A percentile compares a stretch with the other conserved stretches of the same genome.
These are phyloP conservation scores for Tiaroga cobitis DNA, from an alignment of 2,797 vertebrate species.

Conservation along the genomic window DNA sequence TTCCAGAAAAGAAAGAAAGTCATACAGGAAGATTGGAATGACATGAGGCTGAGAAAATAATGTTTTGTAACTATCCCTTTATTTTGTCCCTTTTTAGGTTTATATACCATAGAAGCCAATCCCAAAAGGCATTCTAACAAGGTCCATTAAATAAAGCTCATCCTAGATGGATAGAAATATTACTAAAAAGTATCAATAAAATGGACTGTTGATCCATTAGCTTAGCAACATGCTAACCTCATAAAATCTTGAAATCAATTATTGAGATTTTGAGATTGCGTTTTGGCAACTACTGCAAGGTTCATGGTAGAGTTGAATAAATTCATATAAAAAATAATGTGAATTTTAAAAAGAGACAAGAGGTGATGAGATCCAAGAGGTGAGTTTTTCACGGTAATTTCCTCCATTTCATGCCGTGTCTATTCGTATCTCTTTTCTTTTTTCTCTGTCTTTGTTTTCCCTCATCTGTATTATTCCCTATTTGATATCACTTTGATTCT, in stretches of 20 bases:
- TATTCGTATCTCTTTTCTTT: conserved; percentile 36
- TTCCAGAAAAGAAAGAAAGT: not conserved
- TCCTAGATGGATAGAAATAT: not conserved
- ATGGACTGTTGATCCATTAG: not conserved
- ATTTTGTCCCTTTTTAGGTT: not conserved
- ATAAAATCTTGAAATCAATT: not conserved
- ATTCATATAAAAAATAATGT: conserved; percentile 11
- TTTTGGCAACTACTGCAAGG: not conserved
- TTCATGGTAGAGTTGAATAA: not conserved
- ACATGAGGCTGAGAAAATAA: not conserved
- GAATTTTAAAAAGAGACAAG: conserved; percentile 13
- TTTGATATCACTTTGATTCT: conserved; percentile 36
- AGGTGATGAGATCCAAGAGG: conserved; percentile 9
- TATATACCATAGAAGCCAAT: not conserved
- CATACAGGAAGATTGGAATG: not conserved
- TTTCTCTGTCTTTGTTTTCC: conserved; percentile 29
- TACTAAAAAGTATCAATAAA: not conserved
- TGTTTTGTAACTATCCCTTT: no score
- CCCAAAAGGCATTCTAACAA: not conserved
- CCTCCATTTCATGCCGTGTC: conserved; percentile 48
- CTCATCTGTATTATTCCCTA: conserved; percentile 17
- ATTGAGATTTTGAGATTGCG: not conserved
- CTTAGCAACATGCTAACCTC: not conserved
- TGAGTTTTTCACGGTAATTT: conserved; percentile 41
- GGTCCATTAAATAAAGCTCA: not conserved